These are phyloP conservation scores for Noctua comes DNA, from an alignment of 2,888 invertebrate species.

Conservation along the genomic window DNA sequence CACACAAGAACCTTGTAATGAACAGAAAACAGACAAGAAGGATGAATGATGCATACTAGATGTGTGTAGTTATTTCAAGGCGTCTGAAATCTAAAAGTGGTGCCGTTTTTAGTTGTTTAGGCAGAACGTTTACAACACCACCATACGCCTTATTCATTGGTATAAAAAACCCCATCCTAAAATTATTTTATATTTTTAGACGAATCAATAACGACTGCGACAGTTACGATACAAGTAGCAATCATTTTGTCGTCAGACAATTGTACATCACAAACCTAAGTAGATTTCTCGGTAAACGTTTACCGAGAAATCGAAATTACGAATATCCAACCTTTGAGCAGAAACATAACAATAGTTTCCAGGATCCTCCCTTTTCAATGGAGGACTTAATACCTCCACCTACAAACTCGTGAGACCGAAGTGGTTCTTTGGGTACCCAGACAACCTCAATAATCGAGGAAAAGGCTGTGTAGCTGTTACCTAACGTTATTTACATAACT, in stretches of 20 bases:
- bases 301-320: not conserved
- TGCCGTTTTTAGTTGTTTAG: slow-evolving; percentile 23
- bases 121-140: slow-evolving; percentile 2
- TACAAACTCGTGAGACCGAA: not conserved
- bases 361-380: not conserved
- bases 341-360: not conserved
- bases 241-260: not conserved
- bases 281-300: not conserved
- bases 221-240: not conserved
- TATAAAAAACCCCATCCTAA: not conserved
- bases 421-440: not conserved
- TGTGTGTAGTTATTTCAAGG: slow-evolving; percentile 11
- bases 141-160: not conserved
- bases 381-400: not conserved
- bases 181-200: slow-evolving; percentile 6
- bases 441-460: slow-evolving; percentile 1
- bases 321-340: not conserved
- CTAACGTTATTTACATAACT: slow-evolving; percentile 26
- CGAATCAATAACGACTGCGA: not conserved
- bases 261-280: not conserved
- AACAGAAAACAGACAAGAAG: slow-evolving; percentile 15
- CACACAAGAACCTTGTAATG: not conserved
- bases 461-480: slow-evolving; percentile 1
- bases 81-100: slow-evolving; percentile 19
- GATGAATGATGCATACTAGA: slow-evolving; percentile 24